Percentiles rank a stretch among this genome's conserved stretches.
These are phyloP conservation scores for Epistrophella euchroma DNA, from an alignment of 2,888 invertebrate genomes.

Conservation along the genomic window DNA sequence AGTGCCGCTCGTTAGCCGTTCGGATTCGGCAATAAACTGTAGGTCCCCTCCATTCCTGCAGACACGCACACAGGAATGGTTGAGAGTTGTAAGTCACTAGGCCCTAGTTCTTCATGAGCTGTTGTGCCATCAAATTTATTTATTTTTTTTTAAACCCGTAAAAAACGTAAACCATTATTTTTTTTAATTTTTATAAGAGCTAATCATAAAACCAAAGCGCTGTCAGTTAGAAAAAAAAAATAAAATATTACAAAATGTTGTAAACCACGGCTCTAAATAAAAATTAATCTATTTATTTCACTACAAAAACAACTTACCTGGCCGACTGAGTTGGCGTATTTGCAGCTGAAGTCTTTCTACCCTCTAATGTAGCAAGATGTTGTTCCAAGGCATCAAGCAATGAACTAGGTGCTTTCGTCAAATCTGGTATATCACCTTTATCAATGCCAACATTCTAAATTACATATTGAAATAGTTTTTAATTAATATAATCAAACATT, in stretches of 20 bases:
- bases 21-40: too few relatives aligned
- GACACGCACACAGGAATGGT: too few relatives aligned
- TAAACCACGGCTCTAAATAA: constrained; percentile 64
- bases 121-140: too few relatives aligned
- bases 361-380: constrained; percentile 96
- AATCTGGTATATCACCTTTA: constrained; percentile 98
- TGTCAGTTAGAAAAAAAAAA: constrained; percentile 29
- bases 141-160: too few relatives aligned
- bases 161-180: too few relatives aligned
- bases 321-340: constrained; percentile 94
- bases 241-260: constrained; percentile 25
- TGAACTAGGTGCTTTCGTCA: constrained; percentile 99
- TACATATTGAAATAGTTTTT: constrained; percentile 7
- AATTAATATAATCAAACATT: not conserved
- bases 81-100: too few relatives aligned
- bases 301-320: constrained; percentile 85
- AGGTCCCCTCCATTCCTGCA: too few relatives aligned
- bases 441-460: constrained; percentile 96
- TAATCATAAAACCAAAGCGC: constrained; percentile 27
- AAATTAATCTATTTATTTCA: constrained; percentile 11
- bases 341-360: constrained; percentile 93
- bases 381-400: constrained; percentile 98
- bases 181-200: not conserved
- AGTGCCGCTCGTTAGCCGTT: too few relatives aligned
- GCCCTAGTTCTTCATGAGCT: too few relatives aligned